Percentiles rank a stretch among this genome's conserved stretches.
These are phyloP conservation scores for Solea senegalensis DNA, from an alignment of 2,113 vertebrate species.

Conservation along the genomic window DNA sequence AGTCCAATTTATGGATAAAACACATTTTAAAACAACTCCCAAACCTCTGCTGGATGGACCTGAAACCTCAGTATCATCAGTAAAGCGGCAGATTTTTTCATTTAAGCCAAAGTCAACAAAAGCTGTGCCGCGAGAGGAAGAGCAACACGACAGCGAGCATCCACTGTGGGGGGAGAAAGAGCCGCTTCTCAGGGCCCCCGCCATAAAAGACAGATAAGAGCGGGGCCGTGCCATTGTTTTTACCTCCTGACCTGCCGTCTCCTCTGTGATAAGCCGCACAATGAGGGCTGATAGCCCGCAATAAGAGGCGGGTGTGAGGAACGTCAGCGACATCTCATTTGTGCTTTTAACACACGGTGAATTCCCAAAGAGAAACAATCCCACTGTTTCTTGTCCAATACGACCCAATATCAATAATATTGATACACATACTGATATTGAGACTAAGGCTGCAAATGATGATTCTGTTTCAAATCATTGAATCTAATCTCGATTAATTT, in stretches of 20 bases:
- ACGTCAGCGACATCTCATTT: no score
- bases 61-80: not conserved
- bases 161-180: slow-evolving; percentile 35
- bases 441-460: no score
- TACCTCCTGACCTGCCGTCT: slow-evolving; percentile 43
- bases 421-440: no score
- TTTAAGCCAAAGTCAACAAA: slow-evolving; percentile 69
- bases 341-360: no score
- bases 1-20: no score
- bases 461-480: no score
- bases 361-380: no score
- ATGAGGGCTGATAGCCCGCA: slow-evolving; percentile 49
- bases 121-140: slow-evolving; percentile 52
- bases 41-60: no score
- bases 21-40: no score
- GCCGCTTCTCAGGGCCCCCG: slow-evolving; percentile 22
- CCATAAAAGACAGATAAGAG: slow-evolving; percentile 67
- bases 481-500: no score
- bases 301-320: slow-evolving; percentile 41
- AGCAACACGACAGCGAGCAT: slow-evolving; percentile 48
- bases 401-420: no score
- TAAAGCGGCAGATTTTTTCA: slow-evolving; percentile 1
- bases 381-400: no score
- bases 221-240: slow-evolving; percentile 54
- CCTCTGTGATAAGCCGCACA: slow-evolving; percentile 67